phyloP scores from a whole-genome alignment of 2,113 vertebrate species.

The Pungitius pungitius region DNA sequence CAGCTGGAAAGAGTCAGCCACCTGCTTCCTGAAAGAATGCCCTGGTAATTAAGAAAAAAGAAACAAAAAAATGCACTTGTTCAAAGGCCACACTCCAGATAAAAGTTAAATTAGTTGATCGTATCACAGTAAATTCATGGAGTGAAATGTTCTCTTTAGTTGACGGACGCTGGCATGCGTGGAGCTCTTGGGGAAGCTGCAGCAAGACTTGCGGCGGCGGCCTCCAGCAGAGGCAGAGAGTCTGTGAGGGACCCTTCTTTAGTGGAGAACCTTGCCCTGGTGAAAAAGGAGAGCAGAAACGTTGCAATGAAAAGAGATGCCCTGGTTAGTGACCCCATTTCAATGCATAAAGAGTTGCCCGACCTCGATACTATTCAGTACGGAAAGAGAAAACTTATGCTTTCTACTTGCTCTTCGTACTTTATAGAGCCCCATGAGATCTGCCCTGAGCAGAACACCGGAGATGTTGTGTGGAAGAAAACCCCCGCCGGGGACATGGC shows the following conservation, averaged over 20 bases:
- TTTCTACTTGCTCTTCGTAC: neutral
- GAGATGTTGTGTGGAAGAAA: constrained; percentile 89
- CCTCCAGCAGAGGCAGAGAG: constrained; percentile 87
- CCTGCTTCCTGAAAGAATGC: constrained; percentile 94
- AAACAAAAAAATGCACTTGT: neutral
- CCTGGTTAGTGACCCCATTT: constrained; percentile 83
- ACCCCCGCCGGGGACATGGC: constrained; percentile 91
- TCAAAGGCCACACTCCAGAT: neutral
- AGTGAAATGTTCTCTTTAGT: constrained; percentile 77
- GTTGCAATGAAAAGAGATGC: constrained; percentile 90
- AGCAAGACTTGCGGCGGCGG: constrained; percentile 91
- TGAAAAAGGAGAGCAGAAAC: constrained; percentile 86
- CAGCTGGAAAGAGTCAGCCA: constrained; percentile 87
- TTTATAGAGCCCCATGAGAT: constrained; percentile 93
- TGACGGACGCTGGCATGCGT: constrained; percentile 92
- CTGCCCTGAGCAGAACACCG: constrained; percentile 89
- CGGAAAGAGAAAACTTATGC: neutral
- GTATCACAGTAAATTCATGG: constrained; percentile 12
- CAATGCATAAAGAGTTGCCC: neutral
- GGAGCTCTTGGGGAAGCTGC: constrained; percentile 92
- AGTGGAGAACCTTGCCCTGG: constrained; percentile 89
- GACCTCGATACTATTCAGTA: neutral
- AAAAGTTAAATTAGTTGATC: neutral
- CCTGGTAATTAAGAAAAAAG: constrained; percentile 82
- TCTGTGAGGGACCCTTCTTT: constrained; percentile 91